Percentiles rank a stretch among this genome's conserved stretches.
Conservation (phyloP, 2,113 vertebrate species). For the Numida meleagris region DNA sequence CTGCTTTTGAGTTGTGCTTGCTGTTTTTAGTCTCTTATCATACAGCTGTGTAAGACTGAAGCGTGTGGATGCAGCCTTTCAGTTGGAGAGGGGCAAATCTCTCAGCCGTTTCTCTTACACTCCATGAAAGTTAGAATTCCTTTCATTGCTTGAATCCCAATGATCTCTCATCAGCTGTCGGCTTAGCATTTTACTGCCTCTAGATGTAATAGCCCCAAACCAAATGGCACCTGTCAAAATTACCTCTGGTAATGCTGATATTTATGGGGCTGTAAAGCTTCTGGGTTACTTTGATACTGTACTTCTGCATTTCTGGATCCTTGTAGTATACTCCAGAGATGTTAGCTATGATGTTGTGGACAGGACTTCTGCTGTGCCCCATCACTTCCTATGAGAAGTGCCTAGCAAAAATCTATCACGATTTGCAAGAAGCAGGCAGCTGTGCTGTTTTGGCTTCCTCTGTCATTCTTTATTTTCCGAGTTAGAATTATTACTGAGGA, state of each 20-base stretch:
- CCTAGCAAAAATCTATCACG: neutral
- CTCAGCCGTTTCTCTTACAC: neutral
- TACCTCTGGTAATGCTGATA: neutral
- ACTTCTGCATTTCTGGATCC: neutral
- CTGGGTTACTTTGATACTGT: neutral
- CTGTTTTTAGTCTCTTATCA: neutral
- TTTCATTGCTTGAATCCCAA: neutral
- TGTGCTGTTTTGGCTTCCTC: neutral
- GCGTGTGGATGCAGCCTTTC: neutral
- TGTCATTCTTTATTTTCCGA: neutral
- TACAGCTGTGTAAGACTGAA: neutral
- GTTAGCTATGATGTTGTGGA: fast-evolving
- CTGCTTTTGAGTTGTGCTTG: neutral
- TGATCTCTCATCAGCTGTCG: neutral
- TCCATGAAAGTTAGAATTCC: neutral
- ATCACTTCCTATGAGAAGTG: neutral
- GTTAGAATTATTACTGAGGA: neutral
- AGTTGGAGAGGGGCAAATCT: neutral
- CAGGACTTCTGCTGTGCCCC: neutral
- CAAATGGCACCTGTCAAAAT: neutral
- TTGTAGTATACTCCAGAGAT: neutral
- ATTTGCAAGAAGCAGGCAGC: neutral
- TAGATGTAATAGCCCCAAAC: neutral
- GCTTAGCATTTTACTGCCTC: neutral
- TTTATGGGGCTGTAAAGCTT: neutral